Conservation (phyloP, 2,888 invertebrate genomes). For the Siphonodentalium dalli region DNA sequence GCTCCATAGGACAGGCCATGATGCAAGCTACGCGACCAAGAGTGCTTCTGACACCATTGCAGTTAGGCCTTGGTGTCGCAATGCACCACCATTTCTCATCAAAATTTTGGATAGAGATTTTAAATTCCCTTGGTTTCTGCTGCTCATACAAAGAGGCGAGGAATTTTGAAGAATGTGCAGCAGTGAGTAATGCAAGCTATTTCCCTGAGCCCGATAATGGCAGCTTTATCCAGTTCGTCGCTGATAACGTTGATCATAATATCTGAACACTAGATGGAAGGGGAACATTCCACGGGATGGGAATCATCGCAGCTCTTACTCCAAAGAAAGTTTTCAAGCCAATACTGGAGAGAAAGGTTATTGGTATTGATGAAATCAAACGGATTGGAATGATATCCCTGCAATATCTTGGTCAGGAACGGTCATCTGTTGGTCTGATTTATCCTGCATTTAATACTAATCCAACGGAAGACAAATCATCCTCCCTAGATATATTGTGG, state of each 20-base stretch:
- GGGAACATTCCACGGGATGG: constrained; percentile 17
- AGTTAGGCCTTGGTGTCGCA: constrained; percentile 36
- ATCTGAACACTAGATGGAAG: constrained; percentile 27
- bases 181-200: too few relatives aligned
- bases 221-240: constrained; percentile 24
- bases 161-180: too few relatives aligned
- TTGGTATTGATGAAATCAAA: neutral
- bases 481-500: too few relatives aligned
- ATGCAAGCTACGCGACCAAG: constrained; percentile 32
- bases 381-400: neutral
- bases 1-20: constrained; percentile 37
- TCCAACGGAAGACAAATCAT: too few relatives aligned
- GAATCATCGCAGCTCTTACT: constrained; percentile 4
- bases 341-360: neutral
- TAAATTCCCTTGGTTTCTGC: constrained; percentile 33
- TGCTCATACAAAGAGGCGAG: constrained; percentile 30
- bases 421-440: too few relatives aligned
- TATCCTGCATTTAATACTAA: too few relatives aligned
- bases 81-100: constrained; percentile 37
- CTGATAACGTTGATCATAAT: constrained; percentile 36
- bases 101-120: constrained; percentile 33
- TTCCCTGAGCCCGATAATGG: constrained; percentile 6
- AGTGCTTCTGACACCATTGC: constrained; percentile 31
- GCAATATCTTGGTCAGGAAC: neutral
- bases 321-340: neutral